phyloP scores from a whole-genome alignment of 2,888 invertebrate genomes.

The Alcis repandata region DNA sequence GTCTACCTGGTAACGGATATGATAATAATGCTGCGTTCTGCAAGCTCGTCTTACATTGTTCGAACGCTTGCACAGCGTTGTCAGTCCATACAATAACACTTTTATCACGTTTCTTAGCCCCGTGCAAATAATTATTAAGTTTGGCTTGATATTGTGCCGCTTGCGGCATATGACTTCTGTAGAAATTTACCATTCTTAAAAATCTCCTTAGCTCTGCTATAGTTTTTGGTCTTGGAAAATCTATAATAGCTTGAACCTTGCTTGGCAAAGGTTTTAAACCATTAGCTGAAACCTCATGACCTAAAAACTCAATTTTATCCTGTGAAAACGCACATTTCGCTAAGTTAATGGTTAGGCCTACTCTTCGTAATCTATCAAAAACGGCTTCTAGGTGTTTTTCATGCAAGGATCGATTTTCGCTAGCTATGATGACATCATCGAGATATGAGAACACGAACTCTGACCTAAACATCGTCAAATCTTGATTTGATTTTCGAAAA shows the following conservation, averaged over 20 bases:
- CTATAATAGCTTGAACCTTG: slow-evolving; percentile 12
- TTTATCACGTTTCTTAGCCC: slow-evolving; percentile 3
- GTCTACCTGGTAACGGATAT: slow-evolving; percentile 3
- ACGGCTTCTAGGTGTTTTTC: slow-evolving; percentile 16
- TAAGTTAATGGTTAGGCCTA: slow-evolving; percentile 21
- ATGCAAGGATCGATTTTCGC: slow-evolving; percentile 1
- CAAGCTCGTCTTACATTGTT: too few relatives aligned
- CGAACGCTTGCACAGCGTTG: too few relatives aligned
- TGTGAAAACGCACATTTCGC: slow-evolving; percentile 23
- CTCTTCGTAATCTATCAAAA: slow-evolving; percentile 11
- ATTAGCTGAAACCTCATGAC: slow-evolving; percentile 12
- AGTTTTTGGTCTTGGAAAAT: slow-evolving; percentile 20
- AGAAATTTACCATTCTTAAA: slow-evolving; percentile 32
- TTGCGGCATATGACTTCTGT: slow-evolving; percentile 23
- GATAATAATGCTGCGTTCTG: too few relatives aligned
- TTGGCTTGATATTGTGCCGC: slow-evolving; percentile 18
- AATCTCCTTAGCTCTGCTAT: slow-evolving; percentile 23
- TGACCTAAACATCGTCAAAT: not conserved
- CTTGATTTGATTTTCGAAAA: slow-evolving; percentile 8
- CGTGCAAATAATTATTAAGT: slow-evolving; percentile 13
- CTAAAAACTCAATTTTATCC: slow-evolving; percentile 23
- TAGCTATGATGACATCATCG: too few relatives aligned
- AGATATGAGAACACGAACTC: slow-evolving; percentile 17
- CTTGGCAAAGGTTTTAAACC: slow-evolving; percentile 1
- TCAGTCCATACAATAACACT: slow-evolving; percentile 10